A percentile compares a stretch with the other conserved stretches of the same genome.
Evolutionary conservation across 2,113 vertebrate genomes (phyloP).

Genomic region (Spea bombifrons): DNA sequence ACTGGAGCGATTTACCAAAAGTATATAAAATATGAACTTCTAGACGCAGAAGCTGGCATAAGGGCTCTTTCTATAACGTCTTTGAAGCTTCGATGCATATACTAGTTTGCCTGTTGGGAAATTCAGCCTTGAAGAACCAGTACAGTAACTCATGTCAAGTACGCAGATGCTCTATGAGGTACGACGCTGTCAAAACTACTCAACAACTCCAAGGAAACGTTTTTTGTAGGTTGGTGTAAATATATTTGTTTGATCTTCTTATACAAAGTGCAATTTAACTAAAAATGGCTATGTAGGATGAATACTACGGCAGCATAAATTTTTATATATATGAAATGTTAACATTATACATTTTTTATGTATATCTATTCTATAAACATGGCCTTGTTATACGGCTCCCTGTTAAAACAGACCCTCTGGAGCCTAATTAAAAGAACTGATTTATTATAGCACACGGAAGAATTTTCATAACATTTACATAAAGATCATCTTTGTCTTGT

Average conservation of each 20-base stretch:
- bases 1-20: no score
- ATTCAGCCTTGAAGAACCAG: no score
- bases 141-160: no score
- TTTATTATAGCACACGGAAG: conserved; percentile 35
- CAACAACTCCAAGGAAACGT: no score
- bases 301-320: conserved; percentile 14
- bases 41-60: no score
- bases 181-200: no score
- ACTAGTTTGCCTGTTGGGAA: no score
- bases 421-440: conserved; percentile 46
- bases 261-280: conserved; percentile 18
- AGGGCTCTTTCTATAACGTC: no score
- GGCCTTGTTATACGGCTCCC: conserved; percentile 27
- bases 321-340: conserved; percentile 21
- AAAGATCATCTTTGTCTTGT: conserved; percentile 42
- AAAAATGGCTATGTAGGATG: conserved; percentile 5
- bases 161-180: no score
- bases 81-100: no score
- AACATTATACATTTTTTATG: conserved; percentile 23
- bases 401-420: conserved; percentile 9
- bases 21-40: no score
- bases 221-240: no score
- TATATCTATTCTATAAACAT: conserved; percentile 26
- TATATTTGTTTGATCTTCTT: not conserved
- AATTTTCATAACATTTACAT: conserved; percentile 44